These are phyloP conservation scores for Agriotes lineatus DNA, from an alignment of 2,888 invertebrate species.

Conservation along the genomic window DNA sequence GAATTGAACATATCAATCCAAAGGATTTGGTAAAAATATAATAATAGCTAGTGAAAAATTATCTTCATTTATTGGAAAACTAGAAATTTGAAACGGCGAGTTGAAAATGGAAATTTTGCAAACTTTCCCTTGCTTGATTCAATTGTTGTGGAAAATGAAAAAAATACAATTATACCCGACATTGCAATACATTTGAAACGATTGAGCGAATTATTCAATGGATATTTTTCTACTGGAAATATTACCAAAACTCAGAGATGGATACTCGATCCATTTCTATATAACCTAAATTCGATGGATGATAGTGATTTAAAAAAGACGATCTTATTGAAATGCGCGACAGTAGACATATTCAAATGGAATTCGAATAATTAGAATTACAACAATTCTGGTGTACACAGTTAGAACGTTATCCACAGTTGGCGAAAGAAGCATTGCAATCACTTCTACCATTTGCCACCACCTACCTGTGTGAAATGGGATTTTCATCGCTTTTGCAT, in stretches of 20 bases:
- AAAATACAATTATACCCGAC: neutral
- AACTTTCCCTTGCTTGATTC: neutral
- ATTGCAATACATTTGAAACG: neutral
- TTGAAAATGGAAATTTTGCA: too few relatives aligned
- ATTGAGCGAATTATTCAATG: too few relatives aligned
- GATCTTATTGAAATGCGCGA: slow-evolving; percentile 32
- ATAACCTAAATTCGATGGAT: slow-evolving; percentile 40
- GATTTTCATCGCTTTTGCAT: neutral
- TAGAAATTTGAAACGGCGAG: too few relatives aligned
- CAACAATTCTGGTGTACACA: slow-evolving; percentile 37
- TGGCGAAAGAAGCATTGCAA: too few relatives aligned
- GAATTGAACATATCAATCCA: too few relatives aligned
- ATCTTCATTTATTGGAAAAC: too few relatives aligned
- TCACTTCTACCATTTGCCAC: too few relatives aligned
- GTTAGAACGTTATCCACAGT: neutral
- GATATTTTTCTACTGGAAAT: neutral
- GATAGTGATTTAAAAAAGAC: slow-evolving; percentile 13
- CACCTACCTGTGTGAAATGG: slow-evolving; percentile 29
- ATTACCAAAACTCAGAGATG: neutral
- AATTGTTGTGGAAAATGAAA: neutral
- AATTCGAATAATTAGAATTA: slow-evolving; percentile 21
- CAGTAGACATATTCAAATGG: slow-evolving; percentile 18
- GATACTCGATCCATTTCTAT: slow-evolving; percentile 39
- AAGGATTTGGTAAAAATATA: too few relatives aligned
- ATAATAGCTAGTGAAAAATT: too few relatives aligned